Base-by-base conservation (phyloP, 2,113 vertebrate species). In the Dissostichus mawsoni region DNA sequence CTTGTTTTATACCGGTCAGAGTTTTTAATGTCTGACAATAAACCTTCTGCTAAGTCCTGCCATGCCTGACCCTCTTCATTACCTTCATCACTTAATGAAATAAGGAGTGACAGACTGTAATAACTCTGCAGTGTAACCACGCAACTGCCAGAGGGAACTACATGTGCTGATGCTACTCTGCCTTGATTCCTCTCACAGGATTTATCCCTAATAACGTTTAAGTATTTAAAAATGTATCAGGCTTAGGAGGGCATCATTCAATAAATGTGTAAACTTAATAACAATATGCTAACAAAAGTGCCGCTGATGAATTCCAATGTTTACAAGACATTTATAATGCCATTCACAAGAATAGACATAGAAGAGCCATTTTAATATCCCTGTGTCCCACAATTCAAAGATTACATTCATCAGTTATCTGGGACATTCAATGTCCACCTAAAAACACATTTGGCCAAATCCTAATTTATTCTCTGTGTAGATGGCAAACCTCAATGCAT, bases 11-110 rank as follows among this genome's bases (percentile, higher is more conserved):
- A 65, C 69, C 14, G 36, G 69, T 76, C 61, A 70, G 55, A 80
- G 55, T 73, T 68, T 75, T 84, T 69, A 74, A 83, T 85, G 70
- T 87, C 82, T 78, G 78, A 84, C 85, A 84, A 78, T 87, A 84
- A 86, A 69, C 50, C 69, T 52, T 81, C 57, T 74, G 64, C 76
- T 69, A 79, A 83, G 48, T 81, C 78, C 41, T 29, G 11, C 66
- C 70, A 82, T 65, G 83, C 81, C 73, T 84, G 74, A 76, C 79
- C 70, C 53, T 76, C 67, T 48, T 74, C 62, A 83, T 86, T 83
- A 81, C 64, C 52, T 83, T 85, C 73, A 81, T 76, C 59, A 33
- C 33, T 58, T 61, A 78, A 66, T 86, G n/a, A 83, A 88, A 83
- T 76, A 76, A 81, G 51, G 44, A n/a, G 75, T 57, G 71, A 72